Evolutionary conservation across 1,140 invertebrate genomes (phyloP), one percentile per base, ranked within the genome.

Genomic region (Cydia splendana): DNA sequence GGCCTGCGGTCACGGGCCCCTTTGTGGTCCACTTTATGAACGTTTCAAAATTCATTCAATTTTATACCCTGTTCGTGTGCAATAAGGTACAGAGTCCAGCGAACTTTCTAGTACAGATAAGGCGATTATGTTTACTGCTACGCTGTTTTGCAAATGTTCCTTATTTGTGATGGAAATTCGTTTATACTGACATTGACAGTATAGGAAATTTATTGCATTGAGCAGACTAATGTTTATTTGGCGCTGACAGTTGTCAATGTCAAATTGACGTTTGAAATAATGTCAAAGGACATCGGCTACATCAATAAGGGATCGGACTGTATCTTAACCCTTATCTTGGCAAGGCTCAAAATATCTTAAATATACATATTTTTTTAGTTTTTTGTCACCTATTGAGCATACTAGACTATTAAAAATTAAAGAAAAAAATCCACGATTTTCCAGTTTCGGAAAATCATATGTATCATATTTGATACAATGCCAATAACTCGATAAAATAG

Each of bases 131-230:
- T 51, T 51, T 4, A 15, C 3, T 28, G 65, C 12, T 67, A 67
- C 65, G 4, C 65, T 38, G 65, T 69, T 34, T 69, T 69, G 78
- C 65, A 34, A 30, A 69, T 69, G n/a, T 57, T 57, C n/a, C n/a
- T 15, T 51, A 18, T 18, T n/a, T 57, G 53, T 13, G 53, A n/a
- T 18, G 38, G n/a, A 18, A 57, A 57, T 57, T 18, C 53, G 53
- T 18, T 57, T 18, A 57, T 48, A 48, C 13, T 15, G 10, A 80
- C 76, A 79, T 53, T 80, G 78, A 48, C 45, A 15, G 45, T 48
- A n/a, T 53, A 53, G n/a, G 15, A 57, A 57, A 57, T 18, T 57
- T 57, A 57, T 57, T 57, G 53, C n/a, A 53, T 18, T 57, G n/a
- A 57, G 15, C 30, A 30, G 30, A 30, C 30, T 51, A 57, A 18